Percentiles rank a stretch among this genome's conserved stretches.
phyloP scores from a whole-genome alignment of 2,888 invertebrate genomes.

The Drosophila helvetica region DNA sequence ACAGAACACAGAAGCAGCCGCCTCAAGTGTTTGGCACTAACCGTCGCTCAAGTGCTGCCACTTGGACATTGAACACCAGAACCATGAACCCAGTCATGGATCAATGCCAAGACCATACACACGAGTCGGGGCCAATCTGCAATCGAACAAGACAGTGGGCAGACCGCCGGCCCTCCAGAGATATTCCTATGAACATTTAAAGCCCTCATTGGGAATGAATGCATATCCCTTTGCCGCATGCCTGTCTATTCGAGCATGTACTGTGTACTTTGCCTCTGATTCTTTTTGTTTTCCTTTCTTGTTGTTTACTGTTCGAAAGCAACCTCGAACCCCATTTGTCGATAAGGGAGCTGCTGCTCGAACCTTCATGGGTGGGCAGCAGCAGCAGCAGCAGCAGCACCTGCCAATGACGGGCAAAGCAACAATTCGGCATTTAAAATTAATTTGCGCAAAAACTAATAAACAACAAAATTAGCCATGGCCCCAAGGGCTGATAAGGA shows the following conservation, averaged over 20 bases:
- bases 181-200: background rate
- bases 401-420: constrained; percentile 20
- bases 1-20: constrained; percentile 58
- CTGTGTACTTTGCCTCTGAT: background rate
- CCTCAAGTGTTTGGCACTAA: constrained; percentile 60
- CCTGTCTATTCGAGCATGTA: background rate
- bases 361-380: constrained; percentile 2
- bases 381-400: constrained; percentile 3
- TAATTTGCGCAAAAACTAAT: constrained; percentile 58
- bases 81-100: constrained; percentile 1
- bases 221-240: no score
- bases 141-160: no score
- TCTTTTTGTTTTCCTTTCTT: constrained; percentile 6
- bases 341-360: constrained; percentile 7
- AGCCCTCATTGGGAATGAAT: background rate
- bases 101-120: background rate
- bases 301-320: constrained; percentile 2
- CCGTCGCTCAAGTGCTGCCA: constrained; percentile 58
- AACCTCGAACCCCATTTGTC: background rate
- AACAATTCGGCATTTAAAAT: constrained; percentile 49
- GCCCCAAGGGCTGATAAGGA: constrained; percentile 46
- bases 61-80: constrained; percentile 66
- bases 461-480: constrained; percentile 49
- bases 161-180: background rate
- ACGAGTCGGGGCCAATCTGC: no score